Base-by-base conservation (phyloP, 2,797 vertebrate species). In the Heteromormyrus szaboi region DNA sequence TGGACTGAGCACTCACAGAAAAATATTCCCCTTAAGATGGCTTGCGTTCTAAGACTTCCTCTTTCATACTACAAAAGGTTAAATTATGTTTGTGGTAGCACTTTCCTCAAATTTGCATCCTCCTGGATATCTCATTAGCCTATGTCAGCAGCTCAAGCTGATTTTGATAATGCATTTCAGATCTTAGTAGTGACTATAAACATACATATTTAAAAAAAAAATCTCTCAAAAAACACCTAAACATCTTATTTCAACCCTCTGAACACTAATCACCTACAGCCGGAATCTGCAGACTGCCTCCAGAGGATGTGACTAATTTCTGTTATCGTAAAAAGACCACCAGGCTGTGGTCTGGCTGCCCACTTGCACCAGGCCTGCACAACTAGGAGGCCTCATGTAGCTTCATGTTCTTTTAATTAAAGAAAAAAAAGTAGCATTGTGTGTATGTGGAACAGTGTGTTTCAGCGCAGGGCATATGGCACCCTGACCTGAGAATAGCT, bases 261-360 rank as follows among this genome's bases (percentile, higher is more conserved):
- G 37, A 62, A 65, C 4, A n/a, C 50, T 65, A 59, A 29, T 46
- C 65, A 29, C 12, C 22, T n/a, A 29, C 44, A 68, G 41, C 5
- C 48, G 44, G 76, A 46, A 44, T 46, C 76, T 84, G 22, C 76
- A 88, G 54, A 46, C 41, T 48, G 76, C 33, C 37, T 48, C 12
- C 53, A 46, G 79, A 62, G 79, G 22, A 37, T 6, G 3, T 11
- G n/a, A 59, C 25, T 46, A 25, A 84, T 88, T 88, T 65, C 12
- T 41, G 48, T 88, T 84, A 84, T 84, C 53, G 41, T 84, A 56
- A 84, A 84, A 44, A 50, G 62, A 51, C 44, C 85, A 68, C 59
- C 19, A 7, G 54, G 37, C 51, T 87, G 41, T 68, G 51, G 7
- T 54, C 37, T 50, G 22, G 19, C 41, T 76, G 17, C 41, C 76